These are phyloP conservation scores for Nesometra sesokonis DNA, from an alignment of 35 echinoderm and acorn worm genomes.

Conservation along the genomic window DNA sequence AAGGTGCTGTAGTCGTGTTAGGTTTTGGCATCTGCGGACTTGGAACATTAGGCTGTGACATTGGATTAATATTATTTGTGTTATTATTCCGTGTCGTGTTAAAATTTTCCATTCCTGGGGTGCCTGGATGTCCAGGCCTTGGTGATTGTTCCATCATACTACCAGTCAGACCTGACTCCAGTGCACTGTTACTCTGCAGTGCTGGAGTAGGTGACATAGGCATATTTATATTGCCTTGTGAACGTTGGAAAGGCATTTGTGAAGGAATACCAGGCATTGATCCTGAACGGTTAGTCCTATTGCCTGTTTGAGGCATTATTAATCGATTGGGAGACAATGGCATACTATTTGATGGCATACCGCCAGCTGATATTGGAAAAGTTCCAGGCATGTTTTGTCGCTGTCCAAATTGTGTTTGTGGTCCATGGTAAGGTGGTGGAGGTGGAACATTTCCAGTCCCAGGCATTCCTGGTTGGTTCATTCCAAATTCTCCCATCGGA, in stretches of 20 bases:
- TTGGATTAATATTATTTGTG: not conserved
- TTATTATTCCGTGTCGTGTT: not conserved
- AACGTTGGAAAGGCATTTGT: not conserved
- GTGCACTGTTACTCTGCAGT: not conserved
- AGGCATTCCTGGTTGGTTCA: conserved; percentile 12
- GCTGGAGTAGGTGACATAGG: not conserved
- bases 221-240: not conserved
- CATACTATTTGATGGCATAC: conserved; percentile 15
- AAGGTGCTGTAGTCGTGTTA: not conserved
- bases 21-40: not conserved
- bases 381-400: conserved; percentile 67
- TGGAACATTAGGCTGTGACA: not conserved
- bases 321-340: conserved; percentile 69
- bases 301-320: conserved; percentile 36
- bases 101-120: conserved; percentile 28
- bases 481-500: conserved; percentile 6
- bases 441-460: conserved; percentile 46
- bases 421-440: conserved; percentile 44
- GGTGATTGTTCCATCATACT: conserved; percentile 59
- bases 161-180: not conserved
- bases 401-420: conserved; percentile 7
- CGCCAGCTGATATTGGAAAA: conserved; percentile 26
- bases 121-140: conserved; percentile 56
- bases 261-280: not conserved
- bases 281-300: not conserved